Conservation (phyloP, 2,797 vertebrate genomes). For the Perodicticus potto region DNA sequence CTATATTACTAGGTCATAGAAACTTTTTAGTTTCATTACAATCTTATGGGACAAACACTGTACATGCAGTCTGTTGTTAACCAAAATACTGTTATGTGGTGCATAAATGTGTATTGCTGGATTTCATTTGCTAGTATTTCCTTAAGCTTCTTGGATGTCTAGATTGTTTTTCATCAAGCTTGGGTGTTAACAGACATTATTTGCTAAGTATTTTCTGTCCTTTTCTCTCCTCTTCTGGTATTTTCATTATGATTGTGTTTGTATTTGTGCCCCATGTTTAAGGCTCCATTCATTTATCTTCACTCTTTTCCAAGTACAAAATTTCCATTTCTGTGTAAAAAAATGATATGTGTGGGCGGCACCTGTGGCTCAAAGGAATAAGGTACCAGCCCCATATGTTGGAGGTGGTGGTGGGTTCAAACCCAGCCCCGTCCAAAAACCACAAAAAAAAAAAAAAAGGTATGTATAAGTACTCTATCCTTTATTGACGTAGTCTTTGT, state of each 20-base stretch:
- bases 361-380: no score
- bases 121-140: slow-evolving; percentile 54
- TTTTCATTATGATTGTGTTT: neutral
- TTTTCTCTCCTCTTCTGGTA: slow-evolving; percentile 29
- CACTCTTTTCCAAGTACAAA: slow-evolving; percentile 24
- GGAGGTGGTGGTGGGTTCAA: no score
- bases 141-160: neutral
- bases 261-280: neutral
- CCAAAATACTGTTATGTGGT: neutral
- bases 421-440: no score
- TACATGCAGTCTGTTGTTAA: neutral
- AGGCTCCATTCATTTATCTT: neutral
- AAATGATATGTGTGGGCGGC: neutral
- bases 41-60: neutral
- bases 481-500: neutral
- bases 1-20: neutral
- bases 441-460: no score
- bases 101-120: neutral
- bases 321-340: neutral
- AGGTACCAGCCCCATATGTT: no score
- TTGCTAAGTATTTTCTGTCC: slow-evolving; percentile 28
- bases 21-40: neutral
- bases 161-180: slow-evolving; percentile 16
- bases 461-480: neutral
- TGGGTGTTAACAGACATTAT: neutral